Percentiles rank a stretch among this genome's conserved stretches.
Conservation (phyloP, 2,797 vertebrate species). For the Toxotes lorentzi region DNA sequence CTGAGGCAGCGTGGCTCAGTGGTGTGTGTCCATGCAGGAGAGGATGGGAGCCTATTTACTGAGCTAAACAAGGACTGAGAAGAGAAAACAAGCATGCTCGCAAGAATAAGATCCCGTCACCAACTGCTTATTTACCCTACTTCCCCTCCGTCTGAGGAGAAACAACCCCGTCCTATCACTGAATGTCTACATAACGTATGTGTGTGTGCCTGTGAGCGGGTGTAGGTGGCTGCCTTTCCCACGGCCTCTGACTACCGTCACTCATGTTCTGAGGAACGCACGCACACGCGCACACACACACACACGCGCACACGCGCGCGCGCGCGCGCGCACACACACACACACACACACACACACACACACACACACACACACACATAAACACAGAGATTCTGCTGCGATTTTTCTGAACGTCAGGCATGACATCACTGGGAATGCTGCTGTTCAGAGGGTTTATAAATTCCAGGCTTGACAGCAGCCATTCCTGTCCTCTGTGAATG, state of each 20-base stretch:
- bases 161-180: constrained; percentile 43
- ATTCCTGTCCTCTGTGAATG: constrained; percentile 38
- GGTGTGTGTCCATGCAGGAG: constrained; percentile 18
- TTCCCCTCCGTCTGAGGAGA: constrained; percentile 68
- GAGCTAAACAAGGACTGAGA: constrained; percentile 69
- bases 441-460: constrained; percentile 37
- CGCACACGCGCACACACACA: constrained; percentile 40
- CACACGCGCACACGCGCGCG: constrained; percentile 31
- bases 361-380: constrained; percentile 35
- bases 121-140: constrained; percentile 76
- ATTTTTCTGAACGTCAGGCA: constrained; percentile 46
- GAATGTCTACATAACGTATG: constrained; percentile 8
- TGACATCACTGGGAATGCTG: constrained; percentile 68
- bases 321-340: constrained; percentile 42
- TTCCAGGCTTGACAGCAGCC: constrained; percentile 53
- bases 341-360: constrained; percentile 31
- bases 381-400: constrained; percentile 38
- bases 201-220: constrained; percentile 21
- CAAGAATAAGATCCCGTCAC: constrained; percentile 61
- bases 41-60: constrained; percentile 67
- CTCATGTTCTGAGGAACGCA: constrained; percentile 39
- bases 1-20: constrained; percentile 13
- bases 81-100: constrained; percentile 73
- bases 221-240: constrained; percentile 78
- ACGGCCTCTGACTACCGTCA: constrained; percentile 66